phyloP scores from a whole-genome alignment of 2,888 invertebrate species.

The Pelosia muscerda region DNA sequence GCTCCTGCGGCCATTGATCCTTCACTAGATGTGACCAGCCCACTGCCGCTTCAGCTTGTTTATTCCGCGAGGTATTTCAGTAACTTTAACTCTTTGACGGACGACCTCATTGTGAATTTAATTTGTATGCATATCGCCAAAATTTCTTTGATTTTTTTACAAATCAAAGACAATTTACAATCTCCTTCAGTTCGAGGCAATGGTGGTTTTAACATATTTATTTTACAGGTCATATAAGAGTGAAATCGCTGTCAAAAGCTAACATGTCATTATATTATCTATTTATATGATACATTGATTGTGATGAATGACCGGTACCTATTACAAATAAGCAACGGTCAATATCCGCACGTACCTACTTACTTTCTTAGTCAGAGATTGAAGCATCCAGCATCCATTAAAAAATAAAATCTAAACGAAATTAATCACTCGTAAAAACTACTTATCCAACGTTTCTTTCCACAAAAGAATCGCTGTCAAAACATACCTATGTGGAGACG shows the following conservation, averaged over 20 bases:
- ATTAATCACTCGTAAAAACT: constrained; percentile 66
- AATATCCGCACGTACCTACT: constrained; percentile 1
- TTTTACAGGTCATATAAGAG: too few species aligned
- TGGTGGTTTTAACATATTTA: too few species aligned
- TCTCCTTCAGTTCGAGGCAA: too few species aligned
- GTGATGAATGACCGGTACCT: constrained; percentile 1
- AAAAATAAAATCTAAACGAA: constrained; percentile 51
- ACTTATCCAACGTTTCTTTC: constrained; percentile 46
- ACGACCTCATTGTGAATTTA: too few species aligned
- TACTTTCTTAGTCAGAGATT: constrained; percentile 16
- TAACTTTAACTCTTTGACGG: too few species aligned
- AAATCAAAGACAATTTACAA: too few species aligned
- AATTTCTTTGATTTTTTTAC: too few species aligned
- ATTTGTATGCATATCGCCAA: too few species aligned
- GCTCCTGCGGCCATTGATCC: too few species aligned
- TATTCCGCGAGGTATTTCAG: too few species aligned
- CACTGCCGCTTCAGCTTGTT: too few species aligned
- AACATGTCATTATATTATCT: background rate
- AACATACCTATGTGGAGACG: constrained; percentile 52
- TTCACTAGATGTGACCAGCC: too few species aligned
- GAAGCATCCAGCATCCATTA: constrained; percentile 31
- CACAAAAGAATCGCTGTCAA: constrained; percentile 66
- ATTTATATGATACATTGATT: constrained; percentile 6
- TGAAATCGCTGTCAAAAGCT: background rate
- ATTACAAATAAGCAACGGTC: constrained; percentile 6